phyloP scores from a whole-genome alignment of 2,797 vertebrate genomes.

The Spinus pinus region DNA sequence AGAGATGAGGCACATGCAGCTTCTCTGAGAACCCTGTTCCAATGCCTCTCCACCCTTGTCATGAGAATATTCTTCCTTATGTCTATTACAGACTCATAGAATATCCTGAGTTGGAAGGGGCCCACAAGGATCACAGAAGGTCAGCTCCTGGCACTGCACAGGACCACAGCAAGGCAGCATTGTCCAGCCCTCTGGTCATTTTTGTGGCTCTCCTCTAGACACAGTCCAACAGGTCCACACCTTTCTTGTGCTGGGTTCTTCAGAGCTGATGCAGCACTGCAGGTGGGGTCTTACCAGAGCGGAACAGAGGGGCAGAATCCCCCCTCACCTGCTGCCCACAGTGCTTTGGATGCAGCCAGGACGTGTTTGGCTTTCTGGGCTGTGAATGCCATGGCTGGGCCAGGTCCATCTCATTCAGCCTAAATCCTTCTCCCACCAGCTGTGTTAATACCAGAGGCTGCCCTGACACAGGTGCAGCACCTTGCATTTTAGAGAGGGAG shows the following conservation, averaged over 20 bases:
- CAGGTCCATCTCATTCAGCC: neutral
- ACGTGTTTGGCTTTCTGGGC: neutral
- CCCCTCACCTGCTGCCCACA: accelerated
- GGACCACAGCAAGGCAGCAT: neutral
- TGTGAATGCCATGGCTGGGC: neutral
- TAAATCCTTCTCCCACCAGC: neutral
- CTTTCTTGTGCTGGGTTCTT: neutral
- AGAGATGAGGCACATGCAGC: neutral
- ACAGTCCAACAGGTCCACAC: neutral
- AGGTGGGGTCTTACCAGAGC: neutral
- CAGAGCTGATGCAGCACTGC: neutral
- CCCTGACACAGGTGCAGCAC: neutral
- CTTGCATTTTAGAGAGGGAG: neutral
- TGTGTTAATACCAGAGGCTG: neutral
- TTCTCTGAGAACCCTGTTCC: neutral
- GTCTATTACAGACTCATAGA: neutral
- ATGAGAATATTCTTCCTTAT: neutral
- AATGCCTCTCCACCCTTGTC: neutral
- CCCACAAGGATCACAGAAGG: neutral
- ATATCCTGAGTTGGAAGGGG: neutral
- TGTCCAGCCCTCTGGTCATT: neutral
- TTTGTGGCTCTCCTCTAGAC: neutral
- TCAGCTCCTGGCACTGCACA: neutral
- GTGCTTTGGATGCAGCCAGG: neutral
- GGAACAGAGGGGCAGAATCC: neutral